These are phyloP conservation scores for Macrotis lagotis DNA, from an alignment of 2,113 vertebrate species.

Conservation along the genomic window DNA sequence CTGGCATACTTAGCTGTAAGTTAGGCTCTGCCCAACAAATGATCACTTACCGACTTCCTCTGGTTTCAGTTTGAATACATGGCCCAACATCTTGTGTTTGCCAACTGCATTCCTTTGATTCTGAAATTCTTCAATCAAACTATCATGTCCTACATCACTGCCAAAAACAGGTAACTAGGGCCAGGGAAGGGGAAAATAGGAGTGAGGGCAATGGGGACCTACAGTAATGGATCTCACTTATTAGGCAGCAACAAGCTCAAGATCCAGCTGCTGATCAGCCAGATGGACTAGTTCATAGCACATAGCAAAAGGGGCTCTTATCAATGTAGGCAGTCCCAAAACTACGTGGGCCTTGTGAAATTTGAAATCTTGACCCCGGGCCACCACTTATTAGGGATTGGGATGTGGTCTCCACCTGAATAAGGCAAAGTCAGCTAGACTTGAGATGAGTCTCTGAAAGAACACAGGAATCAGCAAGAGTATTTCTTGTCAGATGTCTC, in stretches of 20 bases:
- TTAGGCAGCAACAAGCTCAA: background rate
- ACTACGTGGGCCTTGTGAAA: background rate
- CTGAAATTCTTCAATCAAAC: conserved; percentile 99
- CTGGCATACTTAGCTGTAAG: background rate
- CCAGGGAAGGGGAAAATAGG: background rate
- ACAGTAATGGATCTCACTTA: background rate
- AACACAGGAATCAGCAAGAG: background rate
- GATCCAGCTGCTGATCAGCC: background rate
- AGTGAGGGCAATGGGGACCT: background rate
- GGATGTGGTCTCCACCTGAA: background rate
- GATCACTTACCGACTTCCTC: background rate
- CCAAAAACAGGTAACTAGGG: conserved; percentile 93
- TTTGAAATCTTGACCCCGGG: background rate
- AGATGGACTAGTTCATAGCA: background rate
- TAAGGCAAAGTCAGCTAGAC: background rate
- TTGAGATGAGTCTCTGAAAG: background rate
- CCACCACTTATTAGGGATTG: background rate
- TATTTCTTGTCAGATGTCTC: background rate
- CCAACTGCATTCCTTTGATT: conserved; percentile 98
- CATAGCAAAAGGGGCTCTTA: background rate
- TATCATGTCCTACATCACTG: conserved; percentile 99
- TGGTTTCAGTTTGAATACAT: conserved; percentile 96
- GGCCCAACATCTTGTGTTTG: conserved; percentile 98
- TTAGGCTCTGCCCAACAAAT: background rate
- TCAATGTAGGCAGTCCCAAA: background rate